A percentile compares a stretch with the other conserved stretches of the same genome.
Conservation (phyloP, 2,113 vertebrate species). For the Coptodon bakossiorum region DNA sequence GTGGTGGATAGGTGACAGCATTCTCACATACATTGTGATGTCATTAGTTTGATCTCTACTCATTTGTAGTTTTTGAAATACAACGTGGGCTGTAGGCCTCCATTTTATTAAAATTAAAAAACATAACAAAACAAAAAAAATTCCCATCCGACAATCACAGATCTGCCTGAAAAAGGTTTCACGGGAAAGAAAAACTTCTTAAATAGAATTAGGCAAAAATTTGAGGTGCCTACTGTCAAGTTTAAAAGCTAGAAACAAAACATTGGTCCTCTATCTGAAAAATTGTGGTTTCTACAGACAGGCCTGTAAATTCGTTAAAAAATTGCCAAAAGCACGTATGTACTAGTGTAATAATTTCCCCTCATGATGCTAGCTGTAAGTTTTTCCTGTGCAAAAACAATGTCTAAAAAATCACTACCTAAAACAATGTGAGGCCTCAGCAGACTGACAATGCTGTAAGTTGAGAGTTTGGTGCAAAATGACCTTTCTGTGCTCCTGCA, state of each 20-base stretch:
- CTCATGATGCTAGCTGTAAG: background rate
- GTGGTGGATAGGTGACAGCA: background rate
- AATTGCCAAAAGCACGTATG: rapidly evolving
- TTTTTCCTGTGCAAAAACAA: background rate
- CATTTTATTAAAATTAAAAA: background rate
- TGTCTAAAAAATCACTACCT: background rate
- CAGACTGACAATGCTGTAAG: background rate
- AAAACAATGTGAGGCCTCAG: background rate
- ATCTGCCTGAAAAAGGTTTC: background rate
- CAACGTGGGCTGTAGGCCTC: background rate
- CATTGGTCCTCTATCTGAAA: background rate
- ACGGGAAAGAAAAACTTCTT: background rate
- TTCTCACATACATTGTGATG: background rate
- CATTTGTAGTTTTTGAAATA: background rate
- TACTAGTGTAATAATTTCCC: background rate
- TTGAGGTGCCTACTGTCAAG: background rate
- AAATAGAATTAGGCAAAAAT: background rate
- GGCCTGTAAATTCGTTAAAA: background rate
- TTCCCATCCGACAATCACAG: background rate
- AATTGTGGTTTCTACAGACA: background rate
- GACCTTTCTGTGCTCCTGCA: background rate
- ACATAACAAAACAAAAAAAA: background rate
- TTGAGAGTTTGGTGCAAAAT: background rate
- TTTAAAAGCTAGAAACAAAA: background rate
- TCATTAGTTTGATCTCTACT: background rate